Percentiles rank a stretch among this genome's conserved stretches.
Evolutionary conservation across 2,797 vertebrate genomes (phyloP).

Genomic region (Tauraco hartlaubi): DNA sequence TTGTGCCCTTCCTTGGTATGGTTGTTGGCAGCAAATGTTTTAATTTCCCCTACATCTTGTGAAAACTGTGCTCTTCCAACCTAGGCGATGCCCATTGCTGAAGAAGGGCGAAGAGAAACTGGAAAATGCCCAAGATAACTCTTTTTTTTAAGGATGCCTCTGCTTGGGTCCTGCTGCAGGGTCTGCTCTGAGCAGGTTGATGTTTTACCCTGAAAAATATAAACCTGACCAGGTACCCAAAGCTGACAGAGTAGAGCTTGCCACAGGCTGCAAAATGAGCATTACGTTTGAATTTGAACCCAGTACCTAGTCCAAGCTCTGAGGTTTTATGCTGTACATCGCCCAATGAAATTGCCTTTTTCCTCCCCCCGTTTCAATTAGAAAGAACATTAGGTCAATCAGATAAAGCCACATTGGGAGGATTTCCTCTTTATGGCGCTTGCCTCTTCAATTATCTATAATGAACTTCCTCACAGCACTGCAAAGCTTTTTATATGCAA

Average conservation of each 20-base stretch:
- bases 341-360: slow-evolving; percentile 72
- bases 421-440: slow-evolving; percentile 77
- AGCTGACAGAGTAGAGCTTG: background rate
- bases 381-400: slow-evolving; percentile 80
- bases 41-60: background rate
- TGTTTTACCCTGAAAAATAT: background rate
- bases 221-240: background rate
- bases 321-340: slow-evolving; percentile 32
- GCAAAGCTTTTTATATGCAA: slow-evolving; percentile 86
- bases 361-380: slow-evolving; percentile 81
- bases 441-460: slow-evolving; percentile 94
- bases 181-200: background rate
- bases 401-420: slow-evolving; percentile 76
- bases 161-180: background rate
- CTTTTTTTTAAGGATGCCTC: background rate
- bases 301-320: background rate
- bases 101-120: background rate
- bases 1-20: background rate
- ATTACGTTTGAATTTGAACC: background rate
- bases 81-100: background rate
- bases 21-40: background rate
- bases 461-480: slow-evolving; percentile 89
- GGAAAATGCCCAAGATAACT: background rate
- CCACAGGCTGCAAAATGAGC: background rate
- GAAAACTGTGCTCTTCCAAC: background rate